Percentiles rank a stretch among this genome's conserved stretches.
These are phyloP conservation scores for Neotragus pygmaeus DNA, from an alignment of 2,113 vertebrate genomes.

Conservation along the genomic window DNA sequence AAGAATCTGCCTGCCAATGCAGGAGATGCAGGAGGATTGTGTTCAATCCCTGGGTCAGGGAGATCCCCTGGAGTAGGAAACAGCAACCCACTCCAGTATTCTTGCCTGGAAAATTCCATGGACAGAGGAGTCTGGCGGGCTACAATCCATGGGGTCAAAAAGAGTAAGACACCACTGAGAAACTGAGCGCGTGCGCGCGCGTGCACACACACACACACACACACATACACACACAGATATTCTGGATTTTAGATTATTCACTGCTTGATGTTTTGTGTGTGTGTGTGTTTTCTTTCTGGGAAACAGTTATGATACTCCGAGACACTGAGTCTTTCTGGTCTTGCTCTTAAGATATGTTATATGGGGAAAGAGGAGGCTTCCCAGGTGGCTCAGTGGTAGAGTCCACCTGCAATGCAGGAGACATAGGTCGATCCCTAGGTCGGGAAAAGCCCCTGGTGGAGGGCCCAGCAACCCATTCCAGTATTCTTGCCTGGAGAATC, in stretches of 20 bases:
- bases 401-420: not conserved
- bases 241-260: not conserved
- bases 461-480: not conserved
- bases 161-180: not conserved
- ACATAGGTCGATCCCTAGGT: not conserved
- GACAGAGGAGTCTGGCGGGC: not conserved
- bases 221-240: not conserved
- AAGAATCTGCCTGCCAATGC: not conserved
- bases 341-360: not conserved
- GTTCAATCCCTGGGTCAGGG: not conserved
- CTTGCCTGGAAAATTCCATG: not conserved
- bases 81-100: not conserved
- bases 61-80: not conserved
- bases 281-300: not conserved
- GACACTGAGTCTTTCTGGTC: not conserved
- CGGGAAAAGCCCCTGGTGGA: rapidly evolving
- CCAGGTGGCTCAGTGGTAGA: not conserved
- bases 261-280: not conserved
- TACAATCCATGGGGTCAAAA: not conserved
- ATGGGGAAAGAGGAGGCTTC: not conserved
- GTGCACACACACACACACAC: rapidly evolving
- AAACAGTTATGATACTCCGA: not conserved
- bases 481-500: not conserved
- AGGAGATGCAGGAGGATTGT: not conserved
- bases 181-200: rapidly evolving